Conservation (phyloP, 1,140 invertebrate genomes). For the Halesus radiatus region DNA sequence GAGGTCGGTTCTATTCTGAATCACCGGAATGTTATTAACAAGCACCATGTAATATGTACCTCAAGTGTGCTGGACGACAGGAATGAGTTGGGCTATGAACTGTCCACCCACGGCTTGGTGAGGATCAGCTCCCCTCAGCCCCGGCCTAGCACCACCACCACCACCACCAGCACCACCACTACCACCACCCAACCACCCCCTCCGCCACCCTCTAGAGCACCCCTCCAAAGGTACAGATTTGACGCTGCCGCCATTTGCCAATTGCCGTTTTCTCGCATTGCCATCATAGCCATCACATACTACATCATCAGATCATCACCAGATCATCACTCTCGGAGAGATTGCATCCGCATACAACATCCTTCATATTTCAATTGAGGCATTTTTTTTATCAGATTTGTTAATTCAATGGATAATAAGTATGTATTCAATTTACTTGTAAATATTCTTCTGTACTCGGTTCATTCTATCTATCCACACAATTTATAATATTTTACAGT, state of each 20-base stretch:
- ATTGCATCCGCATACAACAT: neutral
- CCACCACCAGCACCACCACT: slow-evolving; percentile 65
- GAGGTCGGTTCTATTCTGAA: too few relatives aligned
- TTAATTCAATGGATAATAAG: too few relatives aligned
- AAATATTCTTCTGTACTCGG: too few relatives aligned
- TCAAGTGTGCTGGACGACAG: slow-evolving; percentile 63
- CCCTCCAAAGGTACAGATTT: slow-evolving; percentile 65
- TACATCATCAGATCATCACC: neutral
- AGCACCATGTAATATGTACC: slow-evolving; percentile 35
- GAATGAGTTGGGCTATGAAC: slow-evolving; percentile 71
- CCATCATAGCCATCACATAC: neutral
- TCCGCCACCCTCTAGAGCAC: slow-evolving; percentile 67
- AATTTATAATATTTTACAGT: too few relatives aligned
- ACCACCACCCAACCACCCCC: slow-evolving; percentile 65
- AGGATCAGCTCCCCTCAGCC: slow-evolving; percentile 59
- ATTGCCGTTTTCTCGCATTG: slow-evolving; percentile 17
- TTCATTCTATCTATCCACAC: too few relatives aligned
- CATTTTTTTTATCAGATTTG: too few relatives aligned
- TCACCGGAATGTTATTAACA: slow-evolving; percentile 18
- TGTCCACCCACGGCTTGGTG: slow-evolving; percentile 53
- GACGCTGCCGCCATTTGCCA: slow-evolving; percentile 55
- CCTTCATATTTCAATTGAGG: too few relatives aligned
- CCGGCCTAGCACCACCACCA: slow-evolving; percentile 62
- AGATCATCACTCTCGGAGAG: neutral
- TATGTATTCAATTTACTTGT: too few relatives aligned